These are phyloP conservation scores for Acleris holmiana DNA, from an alignment of 2,888 invertebrate species.

Conservation along the genomic window DNA sequence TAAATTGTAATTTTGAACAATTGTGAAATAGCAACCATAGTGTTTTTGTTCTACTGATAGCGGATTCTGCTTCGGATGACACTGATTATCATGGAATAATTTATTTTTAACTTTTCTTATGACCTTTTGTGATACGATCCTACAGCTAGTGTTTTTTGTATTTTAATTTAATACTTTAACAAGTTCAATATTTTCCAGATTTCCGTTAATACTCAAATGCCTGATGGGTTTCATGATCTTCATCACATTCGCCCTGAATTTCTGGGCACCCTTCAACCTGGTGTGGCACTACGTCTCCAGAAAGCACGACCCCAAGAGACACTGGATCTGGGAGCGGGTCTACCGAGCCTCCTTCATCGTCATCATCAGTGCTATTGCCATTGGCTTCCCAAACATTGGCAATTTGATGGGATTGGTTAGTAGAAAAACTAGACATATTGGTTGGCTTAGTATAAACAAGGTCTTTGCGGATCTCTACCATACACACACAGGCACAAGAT, in stretches of 20 bases:
- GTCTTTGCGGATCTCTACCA: no score
- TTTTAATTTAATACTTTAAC: no score
- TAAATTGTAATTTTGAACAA: no score
- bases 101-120: no score
- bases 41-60: no score
- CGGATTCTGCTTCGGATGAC: no score
- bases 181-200: slow-evolving; percentile 51
- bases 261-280: slow-evolving; percentile 77
- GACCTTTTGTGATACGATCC: no score
- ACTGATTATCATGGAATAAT: no score
- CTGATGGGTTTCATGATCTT: slow-evolving; percentile 78
- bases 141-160: no score
- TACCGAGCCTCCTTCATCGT: slow-evolving; percentile 64
- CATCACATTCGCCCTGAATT: slow-evolving; percentile 74
- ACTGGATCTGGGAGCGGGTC: slow-evolving; percentile 74
- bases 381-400: slow-evolving; percentile 74
- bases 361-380: slow-evolving; percentile 64
- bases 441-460: no score
- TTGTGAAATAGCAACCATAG: no score
- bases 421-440: slow-evolving; percentile 14
- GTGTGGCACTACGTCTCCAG: slow-evolving; percentile 72
- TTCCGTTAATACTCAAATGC: slow-evolving; percentile 69
- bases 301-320: slow-evolving; percentile 58
- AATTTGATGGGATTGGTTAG: slow-evolving; percentile 76
- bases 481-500: no score